Evolutionary conservation across 2,113 vertebrate species (phyloP).

Genomic region (Condylura cristata): DNA sequence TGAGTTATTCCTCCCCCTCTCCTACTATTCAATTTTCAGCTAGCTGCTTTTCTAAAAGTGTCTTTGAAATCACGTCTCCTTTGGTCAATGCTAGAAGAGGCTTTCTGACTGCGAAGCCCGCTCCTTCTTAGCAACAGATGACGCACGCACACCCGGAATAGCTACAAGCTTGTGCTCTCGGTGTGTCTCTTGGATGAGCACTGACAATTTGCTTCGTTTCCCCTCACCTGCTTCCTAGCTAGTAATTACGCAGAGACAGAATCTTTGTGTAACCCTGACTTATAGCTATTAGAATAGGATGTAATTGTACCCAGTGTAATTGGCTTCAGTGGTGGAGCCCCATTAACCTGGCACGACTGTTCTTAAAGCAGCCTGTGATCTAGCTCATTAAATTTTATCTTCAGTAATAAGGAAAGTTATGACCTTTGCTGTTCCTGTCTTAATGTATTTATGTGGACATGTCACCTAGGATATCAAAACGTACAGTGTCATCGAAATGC

Average conservation of each 20-base stretch:
- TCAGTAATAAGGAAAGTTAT: constrained; percentile 38
- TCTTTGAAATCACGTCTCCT: constrained; percentile 52
- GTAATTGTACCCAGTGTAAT: constrained; percentile 68
- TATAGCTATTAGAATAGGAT: constrained; percentile 69
- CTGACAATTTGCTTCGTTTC: constrained; percentile 51
- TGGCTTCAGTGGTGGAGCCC: constrained; percentile 61
- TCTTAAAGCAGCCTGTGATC: constrained; percentile 56
- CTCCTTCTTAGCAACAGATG: constrained; percentile 73
- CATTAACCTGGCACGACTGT: constrained; percentile 45
- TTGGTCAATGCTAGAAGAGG: constrained; percentile 47
- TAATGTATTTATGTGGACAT: background rate
- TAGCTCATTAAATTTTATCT: constrained; percentile 69
- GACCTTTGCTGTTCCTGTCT: constrained; percentile 32
- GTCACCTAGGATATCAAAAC: constrained; percentile 49
- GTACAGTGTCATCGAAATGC: constrained; percentile 2
- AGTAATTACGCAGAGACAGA: constrained; percentile 72
- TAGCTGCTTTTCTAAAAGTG: constrained; percentile 37
- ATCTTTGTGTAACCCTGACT: constrained; percentile 59
- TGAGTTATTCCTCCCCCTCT: constrained; percentile 15
- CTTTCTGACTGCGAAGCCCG: constrained; percentile 67
- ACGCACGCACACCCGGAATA: constrained; percentile 12
- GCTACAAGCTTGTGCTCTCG: constrained; percentile 38
- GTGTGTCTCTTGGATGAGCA: constrained; percentile 20
- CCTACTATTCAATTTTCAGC: constrained; percentile 62
- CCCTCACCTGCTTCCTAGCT: constrained; percentile 57